These are phyloP conservation scores for Platynereis dumerilii DNA, from an alignment of 2,888 invertebrate genomes.

Conservation along the genomic window DNA sequence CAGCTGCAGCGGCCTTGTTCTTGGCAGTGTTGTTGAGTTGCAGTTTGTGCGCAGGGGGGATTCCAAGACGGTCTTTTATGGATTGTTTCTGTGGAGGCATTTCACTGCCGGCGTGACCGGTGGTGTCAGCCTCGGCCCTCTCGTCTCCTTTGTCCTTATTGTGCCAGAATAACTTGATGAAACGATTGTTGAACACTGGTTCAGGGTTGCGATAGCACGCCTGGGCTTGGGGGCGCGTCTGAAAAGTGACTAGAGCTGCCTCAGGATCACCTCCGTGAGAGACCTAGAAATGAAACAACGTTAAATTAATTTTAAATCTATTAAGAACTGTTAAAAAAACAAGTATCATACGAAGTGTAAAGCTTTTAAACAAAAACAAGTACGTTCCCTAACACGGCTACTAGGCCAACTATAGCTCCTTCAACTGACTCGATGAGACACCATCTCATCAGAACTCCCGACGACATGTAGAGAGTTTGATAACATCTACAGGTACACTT, in stretches of 20 bases:
- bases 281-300: constrained; percentile 54
- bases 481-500: too few relatives aligned
- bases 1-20: not conserved
- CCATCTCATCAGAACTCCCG: too few relatives aligned
- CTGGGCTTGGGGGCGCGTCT: constrained; percentile 87
- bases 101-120: not conserved
- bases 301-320: too few relatives aligned
- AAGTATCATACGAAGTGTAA: too few relatives aligned
- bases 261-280: constrained; percentile 82
- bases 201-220: constrained; percentile 95
- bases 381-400: too few relatives aligned
- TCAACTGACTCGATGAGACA: too few relatives aligned
- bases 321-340: too few relatives aligned
- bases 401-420: too few relatives aligned
- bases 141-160: constrained; percentile 61
- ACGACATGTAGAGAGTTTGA: too few relatives aligned
- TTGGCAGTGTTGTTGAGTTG: constrained; percentile 44
- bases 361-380: too few relatives aligned
- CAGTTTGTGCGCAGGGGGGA: constrained; percentile 47
- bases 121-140: not conserved
- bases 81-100: constrained; percentile 31
- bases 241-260: constrained; percentile 91
- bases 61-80: constrained; percentile 68
- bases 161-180: constrained; percentile 98
- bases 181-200: constrained; percentile 96